Evolutionary conservation across 1,140 invertebrate species (phyloP).

Genomic region (Eurosta solidaginis): DNA sequence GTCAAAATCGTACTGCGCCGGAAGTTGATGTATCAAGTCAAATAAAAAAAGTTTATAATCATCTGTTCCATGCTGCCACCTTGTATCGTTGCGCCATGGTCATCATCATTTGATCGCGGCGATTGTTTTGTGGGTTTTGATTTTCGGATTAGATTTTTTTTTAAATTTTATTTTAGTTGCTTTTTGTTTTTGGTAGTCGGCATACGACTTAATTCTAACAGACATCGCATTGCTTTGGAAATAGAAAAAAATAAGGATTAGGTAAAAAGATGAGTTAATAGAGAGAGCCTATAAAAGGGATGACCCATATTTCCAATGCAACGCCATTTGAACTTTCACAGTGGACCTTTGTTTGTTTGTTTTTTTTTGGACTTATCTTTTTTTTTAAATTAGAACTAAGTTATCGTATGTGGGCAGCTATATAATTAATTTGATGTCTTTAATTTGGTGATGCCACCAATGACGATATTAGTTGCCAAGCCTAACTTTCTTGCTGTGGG

Average conservation of each 20-base stretch:
- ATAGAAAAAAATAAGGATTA: neutral
- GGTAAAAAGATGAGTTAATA: neutral
- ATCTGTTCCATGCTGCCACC: too few relatives aligned
- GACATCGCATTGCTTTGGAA: neutral
- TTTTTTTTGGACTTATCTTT: neutral
- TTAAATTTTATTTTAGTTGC: neutral
- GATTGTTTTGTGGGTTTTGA: neutral
- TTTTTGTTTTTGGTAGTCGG: neutral
- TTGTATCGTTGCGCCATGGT: too few relatives aligned
- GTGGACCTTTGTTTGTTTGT: neutral
- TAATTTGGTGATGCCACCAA: neutral
- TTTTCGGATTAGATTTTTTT: neutral
- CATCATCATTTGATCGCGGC: too few relatives aligned
- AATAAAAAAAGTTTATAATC: too few relatives aligned
- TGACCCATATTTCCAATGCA: neutral
- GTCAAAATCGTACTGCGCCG: too few relatives aligned
- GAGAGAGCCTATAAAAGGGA: neutral
- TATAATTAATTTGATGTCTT: conserved; percentile 14
- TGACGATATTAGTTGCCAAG: neutral
- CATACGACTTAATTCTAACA: neutral
- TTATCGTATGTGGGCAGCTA: conserved; percentile 3
- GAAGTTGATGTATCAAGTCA: too few relatives aligned
- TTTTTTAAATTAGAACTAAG: too few relatives aligned
- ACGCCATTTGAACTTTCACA: neutral
- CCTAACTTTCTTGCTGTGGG: neutral